Evolutionary conservation across 2,113 vertebrate species (phyloP).

Genomic region (Rhinopomastus cyanomelas): DNA sequence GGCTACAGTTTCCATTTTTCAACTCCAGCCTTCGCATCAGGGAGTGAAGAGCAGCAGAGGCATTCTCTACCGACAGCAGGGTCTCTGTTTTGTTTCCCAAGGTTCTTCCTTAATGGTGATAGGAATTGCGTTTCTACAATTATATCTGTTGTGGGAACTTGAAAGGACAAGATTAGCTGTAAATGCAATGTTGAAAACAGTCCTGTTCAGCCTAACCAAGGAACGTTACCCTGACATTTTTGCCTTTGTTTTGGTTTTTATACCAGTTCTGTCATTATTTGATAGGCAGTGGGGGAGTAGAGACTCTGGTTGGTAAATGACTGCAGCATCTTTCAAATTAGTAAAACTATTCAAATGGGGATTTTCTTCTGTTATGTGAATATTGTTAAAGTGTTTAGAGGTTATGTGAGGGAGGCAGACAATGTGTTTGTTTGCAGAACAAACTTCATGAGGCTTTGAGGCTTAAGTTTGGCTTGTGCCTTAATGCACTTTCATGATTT

Average conservation of each 20-base stretch:
- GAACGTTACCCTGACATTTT: not conserved
- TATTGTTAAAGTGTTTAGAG: not conserved
- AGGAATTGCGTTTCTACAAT: not conserved
- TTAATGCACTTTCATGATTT: not conserved
- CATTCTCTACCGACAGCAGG: not conserved
- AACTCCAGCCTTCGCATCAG: constrained; percentile 16
- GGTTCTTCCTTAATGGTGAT: not conserved
- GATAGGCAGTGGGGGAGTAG: not conserved
- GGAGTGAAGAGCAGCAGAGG: not conserved
- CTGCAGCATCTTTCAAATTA: not conserved
- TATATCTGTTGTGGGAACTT: not conserved
- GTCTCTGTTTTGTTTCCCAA: constrained; percentile 8
- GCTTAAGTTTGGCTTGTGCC: not conserved
- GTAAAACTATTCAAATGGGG: not conserved
- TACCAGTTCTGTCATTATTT: not conserved
- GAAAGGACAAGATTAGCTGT: not conserved
- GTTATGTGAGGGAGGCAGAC: not conserved
- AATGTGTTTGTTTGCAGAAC: not conserved
- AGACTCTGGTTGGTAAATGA: not conserved
- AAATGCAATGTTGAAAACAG: not conserved
- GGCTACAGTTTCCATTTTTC: constrained; percentile 52
- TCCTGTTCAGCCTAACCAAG: not conserved
- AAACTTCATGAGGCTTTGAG: not conserved
- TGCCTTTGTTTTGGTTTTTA: not conserved
- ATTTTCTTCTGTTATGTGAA: not conserved